phyloP scores from a whole-genome alignment of 2,888 invertebrate species.

The Geophilus truncorum region DNA sequence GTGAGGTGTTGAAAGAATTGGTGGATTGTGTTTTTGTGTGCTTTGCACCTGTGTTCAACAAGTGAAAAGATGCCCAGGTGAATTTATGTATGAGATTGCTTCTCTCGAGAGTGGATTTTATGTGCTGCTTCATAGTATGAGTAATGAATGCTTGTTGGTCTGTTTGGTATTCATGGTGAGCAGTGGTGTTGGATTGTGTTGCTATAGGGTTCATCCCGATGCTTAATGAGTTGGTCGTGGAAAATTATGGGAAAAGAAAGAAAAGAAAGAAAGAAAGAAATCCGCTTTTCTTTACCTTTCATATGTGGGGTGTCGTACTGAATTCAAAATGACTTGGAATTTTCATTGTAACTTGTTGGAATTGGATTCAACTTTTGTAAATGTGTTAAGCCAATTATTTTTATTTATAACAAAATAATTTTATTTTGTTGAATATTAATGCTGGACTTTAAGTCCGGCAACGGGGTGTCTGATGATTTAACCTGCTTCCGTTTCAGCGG shows the following conservation, averaged over 20 bases:
- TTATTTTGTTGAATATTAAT: too few relatives aligned
- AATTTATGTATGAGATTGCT: slow-evolving; percentile 4
- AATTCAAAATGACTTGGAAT: neutral
- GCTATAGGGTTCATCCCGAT: neutral
- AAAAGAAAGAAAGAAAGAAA: neutral
- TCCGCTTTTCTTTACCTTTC: neutral
- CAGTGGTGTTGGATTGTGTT: neutral
- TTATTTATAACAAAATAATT: too few relatives aligned
- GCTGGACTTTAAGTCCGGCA: too few relatives aligned
- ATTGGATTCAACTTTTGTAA: neutral
- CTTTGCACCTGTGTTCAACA: slow-evolving; percentile 1
- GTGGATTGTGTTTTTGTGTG: neutral
- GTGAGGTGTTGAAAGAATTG: neutral
- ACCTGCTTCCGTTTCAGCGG: too few relatives aligned
- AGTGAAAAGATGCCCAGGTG: neutral
- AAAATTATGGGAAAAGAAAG: neutral
- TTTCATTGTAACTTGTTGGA: neutral
- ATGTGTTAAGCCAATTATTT: too few relatives aligned
- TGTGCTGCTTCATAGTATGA: neutral
- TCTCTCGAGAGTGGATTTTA: neutral
- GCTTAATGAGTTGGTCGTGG: neutral
- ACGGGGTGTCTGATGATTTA: too few relatives aligned
- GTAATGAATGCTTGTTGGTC: slow-evolving; percentile 2
- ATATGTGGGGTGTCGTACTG: neutral
- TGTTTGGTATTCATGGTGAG: neutral